phyloP scores from a whole-genome alignment of 2,797 vertebrate genomes.

The Halcyon smyrnensis region DNA sequence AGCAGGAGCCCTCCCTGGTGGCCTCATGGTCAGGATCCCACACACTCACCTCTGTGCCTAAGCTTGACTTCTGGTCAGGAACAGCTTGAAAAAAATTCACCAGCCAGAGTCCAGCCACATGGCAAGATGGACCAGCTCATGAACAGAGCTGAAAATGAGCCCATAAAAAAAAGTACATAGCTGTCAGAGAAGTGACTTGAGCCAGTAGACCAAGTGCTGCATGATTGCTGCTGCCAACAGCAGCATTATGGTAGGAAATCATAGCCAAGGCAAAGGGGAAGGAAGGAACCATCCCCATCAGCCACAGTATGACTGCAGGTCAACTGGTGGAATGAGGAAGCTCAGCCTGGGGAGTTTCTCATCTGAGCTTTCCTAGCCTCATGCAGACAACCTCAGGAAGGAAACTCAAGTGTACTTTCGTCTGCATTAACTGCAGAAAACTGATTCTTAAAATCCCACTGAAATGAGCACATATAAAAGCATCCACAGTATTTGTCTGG shows the following conservation, averaged over 20 bases:
- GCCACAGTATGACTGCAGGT: not conserved
- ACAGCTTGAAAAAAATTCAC: accelerated
- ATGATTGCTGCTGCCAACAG: not conserved
- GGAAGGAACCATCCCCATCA: accelerated
- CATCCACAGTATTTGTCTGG: not conserved
- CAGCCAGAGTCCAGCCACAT: not conserved
- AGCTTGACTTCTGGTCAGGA: not conserved
- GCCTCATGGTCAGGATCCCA: not conserved
- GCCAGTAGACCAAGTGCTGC: accelerated
- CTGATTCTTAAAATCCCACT: accelerated
- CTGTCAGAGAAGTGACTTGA: not conserved
- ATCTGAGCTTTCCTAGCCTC: not conserved
- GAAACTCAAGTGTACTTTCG: not conserved
- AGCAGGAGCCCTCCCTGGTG: not conserved
- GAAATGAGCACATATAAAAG: not conserved
- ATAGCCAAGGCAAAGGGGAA: accelerated
- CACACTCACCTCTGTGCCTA: not conserved
- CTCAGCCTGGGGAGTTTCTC: not conserved
- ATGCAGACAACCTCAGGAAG: not conserved
- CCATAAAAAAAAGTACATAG: not conserved
- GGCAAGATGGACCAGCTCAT: accelerated
- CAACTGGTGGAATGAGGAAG: not conserved
- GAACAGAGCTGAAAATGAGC: not conserved
- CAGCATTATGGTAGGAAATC: accelerated
- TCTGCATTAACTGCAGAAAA: not conserved